Conservation (phyloP, 1,140 invertebrate species). For the Thrips palmi region DNA sequence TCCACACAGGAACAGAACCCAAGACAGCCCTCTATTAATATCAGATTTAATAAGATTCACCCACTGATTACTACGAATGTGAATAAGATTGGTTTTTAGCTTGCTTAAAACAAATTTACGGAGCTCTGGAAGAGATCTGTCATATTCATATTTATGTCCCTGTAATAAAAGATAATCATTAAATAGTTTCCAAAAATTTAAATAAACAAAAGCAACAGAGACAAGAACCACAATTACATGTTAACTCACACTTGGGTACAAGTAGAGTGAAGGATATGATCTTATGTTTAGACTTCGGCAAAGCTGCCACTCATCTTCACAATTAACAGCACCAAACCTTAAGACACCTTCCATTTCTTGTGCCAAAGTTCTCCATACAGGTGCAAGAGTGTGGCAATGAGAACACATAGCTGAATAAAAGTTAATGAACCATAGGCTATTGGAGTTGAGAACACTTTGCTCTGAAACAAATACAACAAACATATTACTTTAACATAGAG, state of each 20-base stretch:
- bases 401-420: conserved; percentile 72
- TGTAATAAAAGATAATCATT: no score
- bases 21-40: no score
- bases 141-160: no score
- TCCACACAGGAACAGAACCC: no score
- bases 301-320: conserved; percentile 52
- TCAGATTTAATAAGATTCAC: no score
- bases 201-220: no score
- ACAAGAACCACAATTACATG: not conserved
- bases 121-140: no score
- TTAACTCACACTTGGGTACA: conserved; percentile 26
- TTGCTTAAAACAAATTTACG: no score
- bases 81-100: no score
- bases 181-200: no score
- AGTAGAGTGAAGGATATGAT: conserved; percentile 48
- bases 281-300: conserved; percentile 44
- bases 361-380: conserved; percentile 61
- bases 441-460: conserved; percentile 36
- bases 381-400: conserved; percentile 61
- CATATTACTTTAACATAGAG: conserved; percentile 15
- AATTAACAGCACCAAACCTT: conserved; percentile 61
- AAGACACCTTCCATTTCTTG: conserved; percentile 49
- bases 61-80: no score
- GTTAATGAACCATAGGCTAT: conserved; percentile 65
- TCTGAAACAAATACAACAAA: conserved; percentile 24